Evolutionary conservation across 2,888 invertebrate genomes (phyloP).

Genomic region (Phrixothrix hirtus): DNA sequence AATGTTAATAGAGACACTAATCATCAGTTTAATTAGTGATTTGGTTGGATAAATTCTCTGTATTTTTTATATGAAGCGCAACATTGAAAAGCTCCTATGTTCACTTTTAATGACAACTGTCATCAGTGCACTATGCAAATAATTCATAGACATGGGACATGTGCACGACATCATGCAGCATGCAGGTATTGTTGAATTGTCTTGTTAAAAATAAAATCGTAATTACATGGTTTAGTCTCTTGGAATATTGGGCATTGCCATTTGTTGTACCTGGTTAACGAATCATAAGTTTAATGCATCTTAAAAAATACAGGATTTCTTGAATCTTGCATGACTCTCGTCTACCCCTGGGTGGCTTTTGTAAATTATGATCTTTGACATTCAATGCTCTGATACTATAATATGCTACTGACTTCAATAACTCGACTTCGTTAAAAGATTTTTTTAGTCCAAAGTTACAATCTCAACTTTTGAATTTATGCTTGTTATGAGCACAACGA

Average conservation of each 20-base stretch:
- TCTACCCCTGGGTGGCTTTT: slow-evolving; percentile 42
- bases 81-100: slow-evolving; percentile 36
- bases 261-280: slow-evolving; percentile 11
- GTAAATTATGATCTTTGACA: slow-evolving; percentile 43
- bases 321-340: slow-evolving; percentile 48
- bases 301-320: slow-evolving; percentile 43
- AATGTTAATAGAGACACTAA: no score
- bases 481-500: no score
- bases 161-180: slow-evolving; percentile 38
- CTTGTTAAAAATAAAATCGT: slow-evolving; percentile 45
- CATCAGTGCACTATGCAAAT: slow-evolving; percentile 35
- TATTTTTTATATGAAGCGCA: slow-evolving; percentile 31
- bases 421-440: slow-evolving; percentile 14
- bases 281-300: slow-evolving; percentile 29
- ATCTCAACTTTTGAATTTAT: no score
- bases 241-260: slow-evolving; percentile 40
- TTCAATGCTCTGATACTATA: slow-evolving; percentile 28
- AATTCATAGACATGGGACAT: slow-evolving; percentile 30
- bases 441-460: no score
- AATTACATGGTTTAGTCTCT: slow-evolving; percentile 40
- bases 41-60: slow-evolving; percentile 20
- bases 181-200: slow-evolving; percentile 41
- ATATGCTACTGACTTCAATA: slow-evolving; percentile 26
- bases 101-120: slow-evolving; percentile 39
- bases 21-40: slow-evolving; percentile 21